phyloP scores from a whole-genome alignment of 2,113 vertebrate genomes.

The Mugil cephalus region DNA sequence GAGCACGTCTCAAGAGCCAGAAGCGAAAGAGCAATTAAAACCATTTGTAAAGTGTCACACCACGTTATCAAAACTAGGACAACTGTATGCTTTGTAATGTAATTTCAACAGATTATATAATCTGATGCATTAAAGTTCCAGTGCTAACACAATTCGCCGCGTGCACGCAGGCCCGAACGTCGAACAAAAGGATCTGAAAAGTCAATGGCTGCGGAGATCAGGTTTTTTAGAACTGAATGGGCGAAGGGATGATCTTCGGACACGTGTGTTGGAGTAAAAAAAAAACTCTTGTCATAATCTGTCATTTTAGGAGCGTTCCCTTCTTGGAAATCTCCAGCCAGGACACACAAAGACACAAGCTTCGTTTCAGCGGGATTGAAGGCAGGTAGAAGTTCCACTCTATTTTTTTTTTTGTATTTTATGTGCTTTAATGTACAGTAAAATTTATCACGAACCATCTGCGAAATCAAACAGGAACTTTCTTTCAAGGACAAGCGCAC shows the following conservation, averaged over 20 bases:
- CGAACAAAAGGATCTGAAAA: constrained; percentile 32
- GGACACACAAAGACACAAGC: constrained; percentile 33
- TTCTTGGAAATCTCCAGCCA: constrained; percentile 30
- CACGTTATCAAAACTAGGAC: constrained; percentile 72
- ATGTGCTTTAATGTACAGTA: constrained; percentile 1
- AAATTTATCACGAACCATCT: constrained; percentile 25
- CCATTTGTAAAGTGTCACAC: constrained; percentile 79
- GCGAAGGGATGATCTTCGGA: constrained; percentile 41
- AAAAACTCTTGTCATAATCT: constrained; percentile 42
- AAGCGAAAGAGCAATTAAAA: constrained; percentile 76
- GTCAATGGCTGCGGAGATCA: constrained; percentile 26
- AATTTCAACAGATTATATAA: constrained; percentile 77
- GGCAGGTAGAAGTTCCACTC: constrained; percentile 13
- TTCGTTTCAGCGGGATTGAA: constrained; percentile 21
- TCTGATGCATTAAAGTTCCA: constrained; percentile 67
- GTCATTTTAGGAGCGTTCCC: constrained; percentile 42
- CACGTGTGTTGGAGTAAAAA: constrained; percentile 27
- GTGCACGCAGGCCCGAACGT: constrained; percentile 53
- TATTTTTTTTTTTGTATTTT: constrained; percentile 8
- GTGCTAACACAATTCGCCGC: constrained; percentile 51
- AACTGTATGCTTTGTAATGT: constrained; percentile 69
- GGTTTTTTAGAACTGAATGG: constrained; percentile 20
- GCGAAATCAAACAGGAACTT: constrained; percentile 43
- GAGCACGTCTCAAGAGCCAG: constrained; percentile 63
- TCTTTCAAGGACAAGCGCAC: constrained; percentile 71